Base-by-base conservation (phyloP, 2,888 invertebrate genomes). In the Pollenia griseotomentosa region DNA sequence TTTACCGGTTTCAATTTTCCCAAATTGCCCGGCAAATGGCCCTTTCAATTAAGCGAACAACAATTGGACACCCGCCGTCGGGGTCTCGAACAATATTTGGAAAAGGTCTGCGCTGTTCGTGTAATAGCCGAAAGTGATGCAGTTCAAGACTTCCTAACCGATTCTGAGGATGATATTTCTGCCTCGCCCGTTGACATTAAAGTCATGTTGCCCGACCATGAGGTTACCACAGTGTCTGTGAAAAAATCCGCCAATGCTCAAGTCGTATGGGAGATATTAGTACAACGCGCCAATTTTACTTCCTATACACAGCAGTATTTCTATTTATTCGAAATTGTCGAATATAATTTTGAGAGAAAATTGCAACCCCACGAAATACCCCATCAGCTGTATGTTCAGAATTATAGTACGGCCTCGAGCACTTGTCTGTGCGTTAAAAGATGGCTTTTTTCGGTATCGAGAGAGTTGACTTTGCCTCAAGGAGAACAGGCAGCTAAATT, bases 11-110 rank as follows among this genome's bases (percentile, higher is more conserved):
- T 98, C 93, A 97, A 96, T 93, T 99, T 99, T 93, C 99, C 99
- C 0, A 99, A 99, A 94, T 94, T 99, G 90, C 99, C 99, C 0
- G 98, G 99, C 83, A 99, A 99, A 94, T 99, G 99, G 98, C 98
- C 99, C 79, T 99, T 99, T 93, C 96, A 97, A 92, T 95, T 99
- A 90, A 98, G 98, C 92, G 99, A 99, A 91, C 99, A 99, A 92
- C 99, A 99, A 93, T 94, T 99, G 87, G 99, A 99, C 93, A 96
- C 97, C 0, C 95, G 99, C 86, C 95, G 99, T 88, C 95, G 99
- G 89, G 99, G 99, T n/a, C 95, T 99, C 65, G 99, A 99, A 93
- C 98, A 98, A 94, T 99, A 99, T 95, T 95, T 99, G 92, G 99
- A 99, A 94, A 98, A 99, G 95, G 95, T 99, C 0, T 99, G 99